Base-by-base conservation (phyloP, 2,113 vertebrate species). In the Sapayoa aenigma region DNA sequence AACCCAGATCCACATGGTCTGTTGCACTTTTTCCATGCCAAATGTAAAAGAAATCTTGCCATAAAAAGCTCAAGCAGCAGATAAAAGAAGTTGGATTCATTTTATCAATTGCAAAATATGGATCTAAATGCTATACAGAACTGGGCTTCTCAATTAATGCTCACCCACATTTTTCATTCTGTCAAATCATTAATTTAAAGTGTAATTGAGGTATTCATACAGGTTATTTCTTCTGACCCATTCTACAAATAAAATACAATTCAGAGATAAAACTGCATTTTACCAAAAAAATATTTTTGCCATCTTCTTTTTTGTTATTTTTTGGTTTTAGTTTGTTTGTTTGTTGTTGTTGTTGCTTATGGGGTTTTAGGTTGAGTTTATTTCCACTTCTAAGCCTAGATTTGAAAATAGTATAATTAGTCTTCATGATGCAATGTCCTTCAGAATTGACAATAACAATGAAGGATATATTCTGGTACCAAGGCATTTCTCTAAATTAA, bases 301-400 rank as follows among this genome's bases (percentile, higher is more conserved):
- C n/a, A n/a, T n/a, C n/a, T 39, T 1, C 1, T 16, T 47, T 12
- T 5, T 39, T 4, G 35, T 12, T 7, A 0, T 9, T 63, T 31
- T 39, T 22, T 50, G 17, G 33, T 37, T 58, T 58, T 20, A 10
- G 20, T 58, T 6, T 4, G 6, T 31, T 25, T 31, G 20, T 23
- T 53, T 23, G 14, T 17, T 19, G 10, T 60, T 59, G n/a, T 11
- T 60, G 35, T 39, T 68, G 17, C 12, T n/a, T 37, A 33, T 63
- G 39, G 31, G 24, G 6, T 42, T 76, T 84, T 25, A 9, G 21
- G 80, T 88, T 46, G 35, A 27, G 9, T 4, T 80, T 4, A 56
- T 83, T 73, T 88, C 22, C 50, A 39, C 9, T 86, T 79, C 39
- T 47, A 74, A 80, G 6, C 3, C 3, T 30, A 53, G 20, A 46